Evolutionary conservation across 2,797 vertebrate genomes (phyloP).

Genomic region (Thunnus albacares): DNA sequence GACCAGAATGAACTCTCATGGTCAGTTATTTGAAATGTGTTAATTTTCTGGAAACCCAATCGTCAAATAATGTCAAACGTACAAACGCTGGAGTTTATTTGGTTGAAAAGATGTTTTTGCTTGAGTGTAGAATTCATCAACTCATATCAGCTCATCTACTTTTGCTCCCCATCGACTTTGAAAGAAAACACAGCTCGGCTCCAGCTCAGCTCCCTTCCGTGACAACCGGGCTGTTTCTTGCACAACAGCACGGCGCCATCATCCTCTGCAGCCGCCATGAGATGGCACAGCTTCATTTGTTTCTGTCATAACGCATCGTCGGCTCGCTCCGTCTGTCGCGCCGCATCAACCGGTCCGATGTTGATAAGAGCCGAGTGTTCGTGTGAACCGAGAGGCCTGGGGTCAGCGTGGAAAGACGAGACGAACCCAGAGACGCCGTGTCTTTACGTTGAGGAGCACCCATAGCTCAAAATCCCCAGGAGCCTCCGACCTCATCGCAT

Average conservation of each 20-base stretch:
- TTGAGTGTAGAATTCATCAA: background rate
- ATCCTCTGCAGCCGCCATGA: conserved; percentile 9
- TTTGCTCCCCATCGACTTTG: conserved; percentile 9
- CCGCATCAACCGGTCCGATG: conserved; percentile 39
- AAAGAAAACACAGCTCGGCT: conserved; percentile 39
- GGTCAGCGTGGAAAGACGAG: conserved; percentile 68
- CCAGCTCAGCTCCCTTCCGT: conserved; percentile 32
- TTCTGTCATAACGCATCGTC: conserved; percentile 66
- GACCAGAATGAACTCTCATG: background rate
- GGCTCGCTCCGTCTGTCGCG: conserved; percentile 57
- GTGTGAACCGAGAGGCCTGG: conserved; percentile 53
- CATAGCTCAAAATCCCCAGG: conserved; percentile 57
- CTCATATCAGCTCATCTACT: conserved; percentile 24
- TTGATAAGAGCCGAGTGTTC: conserved; percentile 57
- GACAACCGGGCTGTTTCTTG: conserved; percentile 62
- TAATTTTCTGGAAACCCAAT: background rate
- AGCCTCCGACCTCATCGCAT: conserved; percentile 44
- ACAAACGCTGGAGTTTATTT: too few species aligned
- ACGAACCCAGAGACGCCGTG: conserved; percentile 45
- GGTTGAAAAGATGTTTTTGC: background rate
- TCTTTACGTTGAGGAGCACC: conserved; percentile 59
- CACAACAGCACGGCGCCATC: conserved; percentile 58
- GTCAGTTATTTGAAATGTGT: background rate
- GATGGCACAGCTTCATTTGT: conserved; percentile 63
- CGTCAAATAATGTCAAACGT: too few species aligned